These are phyloP conservation scores for Orycteropus afer DNA, from an alignment of 2,113 vertebrate species.

Conservation along the genomic window DNA sequence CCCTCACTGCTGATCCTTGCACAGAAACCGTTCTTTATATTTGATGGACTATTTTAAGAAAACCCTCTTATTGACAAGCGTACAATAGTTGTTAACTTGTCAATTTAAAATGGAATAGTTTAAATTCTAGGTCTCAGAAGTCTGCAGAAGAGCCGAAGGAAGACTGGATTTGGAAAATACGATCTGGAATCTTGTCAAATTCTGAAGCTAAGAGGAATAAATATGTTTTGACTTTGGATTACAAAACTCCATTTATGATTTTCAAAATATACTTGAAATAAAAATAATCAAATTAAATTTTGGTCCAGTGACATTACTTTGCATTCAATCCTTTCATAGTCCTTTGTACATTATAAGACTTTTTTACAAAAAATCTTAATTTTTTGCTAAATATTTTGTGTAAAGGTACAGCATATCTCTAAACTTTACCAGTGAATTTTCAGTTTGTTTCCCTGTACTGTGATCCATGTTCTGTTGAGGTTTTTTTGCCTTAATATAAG, in stretches of 20 bases:
- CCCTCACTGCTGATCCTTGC: constrained; percentile 35
- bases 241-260: constrained; percentile 67
- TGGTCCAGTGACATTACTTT: constrained; percentile 78
- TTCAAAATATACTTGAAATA: constrained; percentile 79
- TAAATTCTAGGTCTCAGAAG: constrained; percentile 36
- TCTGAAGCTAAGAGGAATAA: constrained; percentile 59
- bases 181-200: constrained; percentile 49
- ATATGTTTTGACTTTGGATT: constrained; percentile 62
- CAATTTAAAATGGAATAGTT: constrained; percentile 1
- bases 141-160: constrained; percentile 39
- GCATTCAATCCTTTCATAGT: constrained; percentile 47
- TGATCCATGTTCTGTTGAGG: constrained; percentile 15
- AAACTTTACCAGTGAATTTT: constrained; percentile 44
- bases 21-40: constrained; percentile 43
- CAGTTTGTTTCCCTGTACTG: constrained; percentile 44
- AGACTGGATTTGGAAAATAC: constrained; percentile 54
- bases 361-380: constrained; percentile 67
- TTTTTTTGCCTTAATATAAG: constrained; percentile 31
- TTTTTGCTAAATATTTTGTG: constrained; percentile 68
- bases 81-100: constrained; percentile 25
- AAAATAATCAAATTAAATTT: constrained; percentile 69
- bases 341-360: constrained; percentile 38
- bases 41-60: constrained; percentile 56
- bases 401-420: constrained; percentile 39
- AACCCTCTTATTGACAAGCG: constrained; percentile 10